Evolutionary conservation across 30 jellyfish, hydroid and myxozoan species (phyloP), one percentile per base, ranked within the genome.

Genomic region (Pelagia noctiluca): DNA sequence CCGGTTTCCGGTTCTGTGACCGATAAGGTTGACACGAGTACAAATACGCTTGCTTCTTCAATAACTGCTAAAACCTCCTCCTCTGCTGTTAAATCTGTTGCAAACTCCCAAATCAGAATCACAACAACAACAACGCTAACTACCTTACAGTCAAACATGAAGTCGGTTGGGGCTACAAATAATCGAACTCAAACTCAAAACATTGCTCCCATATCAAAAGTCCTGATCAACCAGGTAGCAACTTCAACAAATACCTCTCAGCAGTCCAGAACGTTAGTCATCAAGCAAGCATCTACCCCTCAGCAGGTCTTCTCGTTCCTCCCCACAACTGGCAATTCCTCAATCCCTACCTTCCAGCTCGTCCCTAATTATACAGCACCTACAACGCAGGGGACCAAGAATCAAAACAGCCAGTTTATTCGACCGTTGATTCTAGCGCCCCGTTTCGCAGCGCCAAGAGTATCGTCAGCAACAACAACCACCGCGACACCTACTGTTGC

Each of bases 351-450:
- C 0, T 13, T 79, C 29, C 89, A 79, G 46, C 42, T 82, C 53
- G 64, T 82, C 25, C 78, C 85, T 4, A 69, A 69, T 24, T 35
- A 50, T 48, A 75, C 75, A 26, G 50, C 71, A 1, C 57, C 74
- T 1, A 5, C 82, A 64, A 63, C 84, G 19, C 2, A 82, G 18
- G 33, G 65, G 29, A 5, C 75, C 2, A 18, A 76, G 1, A 22
- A 32, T 34, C 52, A 64, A n/a, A 16, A 77, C 8, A 46, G 69
- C 1, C 85, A 71, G 61, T 32, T 82, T 11, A 82, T 82, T n/a
- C 73, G 92, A 36, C 92, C 92, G 50, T 60, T 82, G 19, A 66
- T 82, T 26, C 54, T 82, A 12, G 84, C 92, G 12, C 85, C 92
- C 30, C 92, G 74, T 48, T 80, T 83, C 21, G 35, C 84, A 3